phyloP scores from a whole-genome alignment of 2,888 invertebrate genomes.

The Nephrotoma guestfalica region DNA sequence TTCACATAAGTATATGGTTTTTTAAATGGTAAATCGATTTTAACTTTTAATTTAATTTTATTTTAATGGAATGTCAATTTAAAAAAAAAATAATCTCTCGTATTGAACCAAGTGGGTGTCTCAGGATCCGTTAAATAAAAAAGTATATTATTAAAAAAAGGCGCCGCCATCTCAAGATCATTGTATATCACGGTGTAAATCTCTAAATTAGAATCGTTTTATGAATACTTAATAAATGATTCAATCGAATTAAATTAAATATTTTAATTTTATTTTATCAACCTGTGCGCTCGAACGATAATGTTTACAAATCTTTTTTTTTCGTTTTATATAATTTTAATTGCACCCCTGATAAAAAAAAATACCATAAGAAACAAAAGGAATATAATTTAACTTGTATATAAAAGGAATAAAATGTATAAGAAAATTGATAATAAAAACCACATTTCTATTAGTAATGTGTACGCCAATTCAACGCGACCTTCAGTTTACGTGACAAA shows the following conservation, averaged over 20 bases:
- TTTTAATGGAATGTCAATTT: not conserved
- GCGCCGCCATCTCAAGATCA: not conserved
- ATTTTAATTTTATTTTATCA: not conserved
- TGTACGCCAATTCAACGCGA: constrained; percentile 6
- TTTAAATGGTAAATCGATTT: not conserved
- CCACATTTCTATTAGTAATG: constrained; percentile 5
- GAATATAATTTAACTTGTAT: not conserved
- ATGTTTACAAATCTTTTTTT: not conserved
- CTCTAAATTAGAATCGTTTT: not conserved
- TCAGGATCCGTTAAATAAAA: not conserved
- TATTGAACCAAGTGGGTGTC: not conserved
- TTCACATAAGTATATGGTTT: not conserved
- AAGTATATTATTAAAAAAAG: not conserved
- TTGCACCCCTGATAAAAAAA: not conserved
- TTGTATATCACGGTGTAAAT: not conserved
- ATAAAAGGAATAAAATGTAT: not conserved
- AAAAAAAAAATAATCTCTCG: not conserved
- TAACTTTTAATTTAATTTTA: not conserved
- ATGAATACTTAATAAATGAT: not conserved
- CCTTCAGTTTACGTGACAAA: constrained; percentile 6
- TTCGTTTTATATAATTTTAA: not conserved
- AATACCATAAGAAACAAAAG: not conserved
- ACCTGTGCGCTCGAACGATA: not conserved
- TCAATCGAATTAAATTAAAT: not conserved
- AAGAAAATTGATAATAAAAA: constrained; percentile 1